A percentile compares a stretch with the other conserved stretches of the same genome.
Evolutionary conservation across 1,140 invertebrate genomes (phyloP).

Genomic region (Pachyrhynchus sulphureomaculatus): DNA sequence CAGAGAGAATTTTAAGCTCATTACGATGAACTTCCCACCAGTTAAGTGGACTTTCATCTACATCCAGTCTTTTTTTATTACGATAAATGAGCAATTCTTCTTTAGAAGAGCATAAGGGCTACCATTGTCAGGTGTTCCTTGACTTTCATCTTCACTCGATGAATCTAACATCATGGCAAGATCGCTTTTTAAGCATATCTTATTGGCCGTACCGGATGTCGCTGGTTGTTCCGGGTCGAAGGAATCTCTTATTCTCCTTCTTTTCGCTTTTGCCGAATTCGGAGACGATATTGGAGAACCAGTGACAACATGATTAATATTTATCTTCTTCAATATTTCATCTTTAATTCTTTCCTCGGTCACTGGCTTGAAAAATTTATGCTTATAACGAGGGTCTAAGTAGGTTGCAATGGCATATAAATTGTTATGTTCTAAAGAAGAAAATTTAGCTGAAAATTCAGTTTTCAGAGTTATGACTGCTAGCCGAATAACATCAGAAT

Average conservation of each 20-base stretch:
- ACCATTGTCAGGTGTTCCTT: constrained; percentile 16
- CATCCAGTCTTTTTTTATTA: background rate
- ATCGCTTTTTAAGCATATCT: constrained; percentile 28
- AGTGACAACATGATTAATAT: constrained; percentile 13
- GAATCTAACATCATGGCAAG: constrained; percentile 20
- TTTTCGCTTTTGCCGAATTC: background rate
- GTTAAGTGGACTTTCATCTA: background rate
- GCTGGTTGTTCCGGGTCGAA: background rate
- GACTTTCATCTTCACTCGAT: constrained; percentile 32
- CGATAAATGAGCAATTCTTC: background rate
- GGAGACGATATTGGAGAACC: background rate
- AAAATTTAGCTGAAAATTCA: constrained; percentile 24
- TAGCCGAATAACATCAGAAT: constrained; percentile 6
- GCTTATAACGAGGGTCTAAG: constrained; percentile 42
- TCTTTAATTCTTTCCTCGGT: constrained; percentile 39
- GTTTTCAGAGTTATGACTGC: too few species aligned
- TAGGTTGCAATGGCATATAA: constrained; percentile 38
- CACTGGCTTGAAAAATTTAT: constrained; percentile 38
- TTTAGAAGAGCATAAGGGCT: background rate
- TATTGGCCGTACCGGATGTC: constrained; percentile 19
- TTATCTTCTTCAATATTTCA: constrained; percentile 30
- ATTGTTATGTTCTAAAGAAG: constrained; percentile 28
- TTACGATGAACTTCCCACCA: background rate
- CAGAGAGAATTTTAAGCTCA: background rate
- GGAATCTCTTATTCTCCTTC: background rate